Evolutionary conservation across 1,140 invertebrate genomes (phyloP).

Genomic region (Cherax quadricarinatus): DNA sequence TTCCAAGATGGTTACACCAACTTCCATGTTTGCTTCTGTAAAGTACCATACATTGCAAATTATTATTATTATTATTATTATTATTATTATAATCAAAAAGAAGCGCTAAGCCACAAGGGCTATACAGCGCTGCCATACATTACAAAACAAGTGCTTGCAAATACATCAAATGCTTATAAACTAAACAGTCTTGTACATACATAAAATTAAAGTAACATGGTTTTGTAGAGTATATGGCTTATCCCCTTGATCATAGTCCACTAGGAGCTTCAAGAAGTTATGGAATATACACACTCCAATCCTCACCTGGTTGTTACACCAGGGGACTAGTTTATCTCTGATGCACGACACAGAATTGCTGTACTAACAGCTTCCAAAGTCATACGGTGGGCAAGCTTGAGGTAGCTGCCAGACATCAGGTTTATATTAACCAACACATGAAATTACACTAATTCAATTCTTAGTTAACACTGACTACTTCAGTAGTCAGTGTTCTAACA

Average conservation of each 20-base stretch:
- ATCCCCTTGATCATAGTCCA: not conserved
- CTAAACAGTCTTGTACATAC: not conserved
- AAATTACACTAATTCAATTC: not conserved
- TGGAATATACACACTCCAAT: constrained; percentile 9
- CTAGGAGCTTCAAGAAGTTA: not conserved
- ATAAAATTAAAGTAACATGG: not conserved
- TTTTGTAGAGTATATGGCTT: not conserved
- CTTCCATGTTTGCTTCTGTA: too few relatives aligned
- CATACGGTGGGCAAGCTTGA: not conserved
- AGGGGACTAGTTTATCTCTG: not conserved
- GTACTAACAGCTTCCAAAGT: not conserved
- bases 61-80: too few relatives aligned
- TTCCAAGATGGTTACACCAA: too few relatives aligned
- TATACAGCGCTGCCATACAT: too few relatives aligned
- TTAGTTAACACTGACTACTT: too few relatives aligned
- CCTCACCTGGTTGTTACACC: not conserved
- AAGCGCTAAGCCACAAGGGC: too few relatives aligned
- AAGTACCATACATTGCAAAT: too few relatives aligned
- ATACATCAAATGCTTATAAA: too few relatives aligned
- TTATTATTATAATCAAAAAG: too few relatives aligned
- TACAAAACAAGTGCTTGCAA: too few relatives aligned
- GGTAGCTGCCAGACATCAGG: not conserved
- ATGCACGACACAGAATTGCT: not conserved
- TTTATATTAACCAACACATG: not conserved
- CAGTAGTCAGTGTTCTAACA: not conserved